Base-by-base conservation (phyloP, 2,888 invertebrate species). In the Dicycla oo region DNA sequence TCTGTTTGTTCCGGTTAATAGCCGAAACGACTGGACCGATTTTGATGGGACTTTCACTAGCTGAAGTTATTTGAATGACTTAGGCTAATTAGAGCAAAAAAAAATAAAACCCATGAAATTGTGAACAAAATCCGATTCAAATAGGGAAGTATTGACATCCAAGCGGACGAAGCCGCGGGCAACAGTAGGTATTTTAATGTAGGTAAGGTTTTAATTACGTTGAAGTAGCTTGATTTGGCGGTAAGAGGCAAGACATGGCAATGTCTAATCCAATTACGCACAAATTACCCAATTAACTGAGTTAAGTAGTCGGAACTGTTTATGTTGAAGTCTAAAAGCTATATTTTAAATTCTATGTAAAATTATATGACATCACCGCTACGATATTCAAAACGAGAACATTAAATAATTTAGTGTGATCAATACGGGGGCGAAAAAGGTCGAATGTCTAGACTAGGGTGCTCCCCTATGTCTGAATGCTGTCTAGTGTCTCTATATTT, bases 361-460 rank as follows among this genome's bases (percentile, higher is more conserved):
- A 49, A 69, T 47, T 49, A 20, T 6, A 30, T 61, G 69, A 61
- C 38, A 54, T 53, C 67, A 66, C 23, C 15, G 30, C 53, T 6
- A 45, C 62, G 20, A 47, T 68, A 61, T 47, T 61, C 38, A 69
- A 81, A 81, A 58, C 40, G n/a, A 63, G 43, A 68, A 54, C 53
- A 74, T 67, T 67, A 74, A 69, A 86, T 78, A 74, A 73, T 72
- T 76, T 61, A 11, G 51, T 63, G 20, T 3, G 81, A 81, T 86
- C 85, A 73, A 86, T 83, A 81, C 67, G 53, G 73, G 81, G 80
- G 69, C 73, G 70, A 54, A 60, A 61, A 63, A 80, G 79, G 78
- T 75, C 76, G 54, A 26, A 38, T 45, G 81, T 85, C 83, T 85
- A 84, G 84, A 81, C 84, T 66, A 63, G 75, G 75, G 78, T 66